phyloP scores from a whole-genome alignment of 1,140 invertebrate genomes.

The Anoplophora glabripennis region DNA sequence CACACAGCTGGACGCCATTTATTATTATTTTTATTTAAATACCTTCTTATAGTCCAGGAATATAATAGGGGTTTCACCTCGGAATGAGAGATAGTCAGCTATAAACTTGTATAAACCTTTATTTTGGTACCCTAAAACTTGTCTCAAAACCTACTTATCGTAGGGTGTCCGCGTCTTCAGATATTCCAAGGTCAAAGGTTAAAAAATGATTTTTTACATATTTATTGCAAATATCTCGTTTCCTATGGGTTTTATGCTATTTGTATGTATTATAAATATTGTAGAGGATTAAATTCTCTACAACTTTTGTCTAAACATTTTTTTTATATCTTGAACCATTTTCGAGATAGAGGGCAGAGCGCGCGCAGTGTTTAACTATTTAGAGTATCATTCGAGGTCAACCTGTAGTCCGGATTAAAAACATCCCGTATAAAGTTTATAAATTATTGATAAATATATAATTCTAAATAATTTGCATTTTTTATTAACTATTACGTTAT shows the following conservation, averaged over 20 bases:
- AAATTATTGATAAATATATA: not conserved
- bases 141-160: conserved; percentile 8
- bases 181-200: not conserved
- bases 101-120: not conserved
- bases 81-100: no score
- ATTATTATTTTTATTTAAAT: no score
- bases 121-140: conserved; percentile 3
- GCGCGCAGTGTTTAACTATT: conserved; percentile 2
- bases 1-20: no score
- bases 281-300: conserved; percentile 3
- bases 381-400: not conserved
- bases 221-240: not conserved
- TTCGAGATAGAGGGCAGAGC: conserved; percentile 6
- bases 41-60: no score
- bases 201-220: not conserved
- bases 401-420: not conserved
- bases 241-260: conserved; percentile 1
- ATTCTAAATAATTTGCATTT: not conserved
- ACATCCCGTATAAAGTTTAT: not conserved
- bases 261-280: conserved; percentile 3
- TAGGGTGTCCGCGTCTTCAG: not conserved
- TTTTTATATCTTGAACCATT: conserved; percentile 6
- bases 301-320: not conserved
- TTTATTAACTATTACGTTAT: conserved; percentile 7
- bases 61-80: no score